Evolutionary conservation across 37 sponge, comb jelly and placozoan genomes (phyloP).

Genomic region (Halisarca cf. caerulea): DNA sequence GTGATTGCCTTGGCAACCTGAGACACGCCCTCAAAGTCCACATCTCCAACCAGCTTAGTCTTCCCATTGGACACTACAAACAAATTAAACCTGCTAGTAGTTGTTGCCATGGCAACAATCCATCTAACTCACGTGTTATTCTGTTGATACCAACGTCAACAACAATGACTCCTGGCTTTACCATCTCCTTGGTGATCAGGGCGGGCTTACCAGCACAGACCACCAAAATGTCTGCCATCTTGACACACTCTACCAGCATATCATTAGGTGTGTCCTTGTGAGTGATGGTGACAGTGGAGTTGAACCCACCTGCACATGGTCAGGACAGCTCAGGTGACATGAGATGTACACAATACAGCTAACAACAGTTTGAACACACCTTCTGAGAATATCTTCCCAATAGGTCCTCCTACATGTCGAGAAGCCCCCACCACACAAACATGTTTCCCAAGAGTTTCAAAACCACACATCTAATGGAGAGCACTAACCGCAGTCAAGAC

Average conservation of each 20-base stretch:
- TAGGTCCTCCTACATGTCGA: slow-evolving; percentile 66
- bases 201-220: slow-evolving; percentile 70
- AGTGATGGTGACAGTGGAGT: slow-evolving; percentile 70
- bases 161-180: slow-evolving; percentile 79
- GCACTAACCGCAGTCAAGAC: not conserved
- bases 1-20: slow-evolving; percentile 69
- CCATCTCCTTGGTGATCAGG: slow-evolving; percentile 76
- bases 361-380: not conserved
- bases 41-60: slow-evolving; percentile 71
- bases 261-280: slow-evolving; percentile 73
- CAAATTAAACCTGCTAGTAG: too few relatives aligned
- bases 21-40: slow-evolving; percentile 64
- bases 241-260: slow-evolving; percentile 33
- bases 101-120: not conserved
- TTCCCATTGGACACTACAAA: slow-evolving; percentile 42
- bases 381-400: slow-evolving; percentile 26
- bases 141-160: slow-evolving; percentile 73
- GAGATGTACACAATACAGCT: not conserved
- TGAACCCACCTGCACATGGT: slow-evolving; percentile 33
- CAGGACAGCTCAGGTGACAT: not conserved
- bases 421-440: slow-evolving; percentile 75
- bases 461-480: slow-evolving; percentile 40
- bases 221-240: slow-evolving; percentile 71
- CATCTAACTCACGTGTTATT: not conserved
- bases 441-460: slow-evolving; percentile 73